These are phyloP conservation scores for Papilio elwesi DNA, from an alignment of 2,888 invertebrate genomes.

Conservation along the genomic window DNA sequence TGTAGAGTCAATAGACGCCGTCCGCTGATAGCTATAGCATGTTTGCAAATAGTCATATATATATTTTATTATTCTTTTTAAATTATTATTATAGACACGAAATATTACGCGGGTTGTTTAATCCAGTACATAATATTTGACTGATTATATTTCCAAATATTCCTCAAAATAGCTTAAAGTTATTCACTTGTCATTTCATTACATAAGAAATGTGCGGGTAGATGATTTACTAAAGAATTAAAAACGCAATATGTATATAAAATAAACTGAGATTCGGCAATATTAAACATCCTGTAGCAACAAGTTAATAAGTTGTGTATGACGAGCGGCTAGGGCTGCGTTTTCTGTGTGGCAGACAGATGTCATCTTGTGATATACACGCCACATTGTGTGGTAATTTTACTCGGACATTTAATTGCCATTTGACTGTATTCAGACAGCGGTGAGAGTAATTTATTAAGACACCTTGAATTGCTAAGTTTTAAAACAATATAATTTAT, in stretches of 20 bases:
- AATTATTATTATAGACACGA: neutral
- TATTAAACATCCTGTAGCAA: constrained; percentile 24
- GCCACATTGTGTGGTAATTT: constrained; percentile 82
- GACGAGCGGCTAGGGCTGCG: constrained; percentile 63
- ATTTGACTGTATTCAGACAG: constrained; percentile 74
- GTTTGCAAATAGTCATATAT: neutral
- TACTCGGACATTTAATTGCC: constrained; percentile 77
- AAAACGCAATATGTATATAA: neutral
- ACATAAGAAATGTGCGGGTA: neutral
- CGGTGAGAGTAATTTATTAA: constrained; percentile 77
- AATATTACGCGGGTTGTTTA: neutral
- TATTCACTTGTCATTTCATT: neutral
- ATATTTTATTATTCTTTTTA: neutral
- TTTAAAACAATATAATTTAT: constrained; percentile 70
- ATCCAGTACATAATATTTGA: neutral
- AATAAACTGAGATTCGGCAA: neutral
- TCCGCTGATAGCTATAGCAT: constrained; percentile 43
- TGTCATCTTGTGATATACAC: constrained; percentile 80
- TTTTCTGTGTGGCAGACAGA: constrained; percentile 60
- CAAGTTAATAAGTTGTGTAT: constrained; percentile 58
- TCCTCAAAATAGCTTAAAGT: neutral
- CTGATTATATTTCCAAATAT: neutral
- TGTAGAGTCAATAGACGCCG: constrained; percentile 47
- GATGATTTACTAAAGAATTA: neutral
- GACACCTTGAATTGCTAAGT: constrained; percentile 73